Percentiles rank a stretch among this genome's conserved stretches.
phyloP scores from a whole-genome alignment of 2,888 invertebrate species.

The Schizotus pectinicornis region DNA sequence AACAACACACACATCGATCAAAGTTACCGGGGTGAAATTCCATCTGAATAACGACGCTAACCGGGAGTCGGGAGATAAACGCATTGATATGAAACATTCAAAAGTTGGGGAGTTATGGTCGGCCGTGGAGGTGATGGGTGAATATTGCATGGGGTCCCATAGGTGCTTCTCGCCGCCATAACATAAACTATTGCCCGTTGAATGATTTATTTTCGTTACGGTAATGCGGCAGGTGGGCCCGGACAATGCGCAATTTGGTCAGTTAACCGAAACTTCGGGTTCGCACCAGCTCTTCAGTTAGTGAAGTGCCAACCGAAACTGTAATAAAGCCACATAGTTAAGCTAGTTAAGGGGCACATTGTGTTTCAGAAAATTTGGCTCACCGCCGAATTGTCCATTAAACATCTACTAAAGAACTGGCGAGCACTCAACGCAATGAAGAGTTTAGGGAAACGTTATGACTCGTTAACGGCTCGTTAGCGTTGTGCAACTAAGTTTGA shows the following conservation, averaged over 20 bases:
- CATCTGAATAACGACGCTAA: too few relatives aligned
- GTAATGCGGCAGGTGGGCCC: not conserved
- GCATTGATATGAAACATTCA: not conserved
- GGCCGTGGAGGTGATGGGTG: not conserved
- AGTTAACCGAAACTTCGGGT: not conserved
- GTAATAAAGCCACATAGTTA: too few relatives aligned
- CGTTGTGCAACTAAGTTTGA: too few relatives aligned
- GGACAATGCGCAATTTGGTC: not conserved
- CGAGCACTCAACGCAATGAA: too few relatives aligned
- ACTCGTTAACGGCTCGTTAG: too few relatives aligned
- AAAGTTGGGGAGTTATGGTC: not conserved
- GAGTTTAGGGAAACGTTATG: too few relatives aligned
- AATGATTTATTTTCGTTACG: slow-evolving; percentile 1
- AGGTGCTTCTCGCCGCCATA: not conserved
- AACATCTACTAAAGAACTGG: too few relatives aligned
- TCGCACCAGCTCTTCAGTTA: too few relatives aligned
- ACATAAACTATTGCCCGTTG: not conserved
- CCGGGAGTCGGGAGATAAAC: not conserved
- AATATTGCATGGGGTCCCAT: slow-evolving; percentile 4
- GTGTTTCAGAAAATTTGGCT: too few relatives aligned
- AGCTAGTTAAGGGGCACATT: too few relatives aligned
- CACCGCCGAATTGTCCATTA: too few relatives aligned
- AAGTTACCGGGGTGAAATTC: not conserved
- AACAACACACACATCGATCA: not conserved
- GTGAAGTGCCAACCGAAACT: too few relatives aligned